Base-by-base conservation (phyloP, 2,113 vertebrate species). In the Neomonachus schauinslandi region DNA sequence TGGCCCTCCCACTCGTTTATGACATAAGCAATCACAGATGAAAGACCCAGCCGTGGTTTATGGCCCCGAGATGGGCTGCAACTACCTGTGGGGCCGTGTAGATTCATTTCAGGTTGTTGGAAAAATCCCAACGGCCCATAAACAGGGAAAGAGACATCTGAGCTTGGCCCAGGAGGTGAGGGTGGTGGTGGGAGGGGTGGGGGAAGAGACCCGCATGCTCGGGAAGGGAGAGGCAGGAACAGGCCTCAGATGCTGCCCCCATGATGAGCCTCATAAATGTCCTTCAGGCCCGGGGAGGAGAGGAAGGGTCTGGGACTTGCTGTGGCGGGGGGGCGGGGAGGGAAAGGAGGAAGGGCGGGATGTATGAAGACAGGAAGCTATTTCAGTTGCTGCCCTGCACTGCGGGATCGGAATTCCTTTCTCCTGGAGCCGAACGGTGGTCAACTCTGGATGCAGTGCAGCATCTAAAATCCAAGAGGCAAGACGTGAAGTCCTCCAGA, bases 81-180 rank as follows among this genome's bases (percentile, higher is more conserved):
- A 77, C 97, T 95, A 97, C 97, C 95, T 97, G 98, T 94, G 97
- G 91, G 98, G 97, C 91, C 97, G 63, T 9, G 1, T 11, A 57
- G 93, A 94, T 95, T 74, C 97, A 93, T 95, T 88, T 94, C 91
- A 76, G 92, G 93, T 67, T 96, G 85, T 93, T 97, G 98, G 96
- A 98, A 93, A 94, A 93, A 36, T 80, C 97, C 97, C 98, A 95
- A 26, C 4, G 0, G 77, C 92, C 86, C 92, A 94, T 96, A 97
- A 98, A 97, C 85, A 46, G 76, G 87, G 94, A 85, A 69, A 77
- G 71, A 96, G 96, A 91, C 94, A 86, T 76, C 90, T 67, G 97
- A 92, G 92, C 49, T 89, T 33, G 69, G 95, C 85, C 91, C 67
- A 33, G 83, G 91, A 82, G 91, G 85, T 0, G 2, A 82, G 51